These are phyloP conservation scores for Hofmannophila pseudospretella DNA, from an alignment of 2,888 invertebrate species.

Conservation along the genomic window DNA sequence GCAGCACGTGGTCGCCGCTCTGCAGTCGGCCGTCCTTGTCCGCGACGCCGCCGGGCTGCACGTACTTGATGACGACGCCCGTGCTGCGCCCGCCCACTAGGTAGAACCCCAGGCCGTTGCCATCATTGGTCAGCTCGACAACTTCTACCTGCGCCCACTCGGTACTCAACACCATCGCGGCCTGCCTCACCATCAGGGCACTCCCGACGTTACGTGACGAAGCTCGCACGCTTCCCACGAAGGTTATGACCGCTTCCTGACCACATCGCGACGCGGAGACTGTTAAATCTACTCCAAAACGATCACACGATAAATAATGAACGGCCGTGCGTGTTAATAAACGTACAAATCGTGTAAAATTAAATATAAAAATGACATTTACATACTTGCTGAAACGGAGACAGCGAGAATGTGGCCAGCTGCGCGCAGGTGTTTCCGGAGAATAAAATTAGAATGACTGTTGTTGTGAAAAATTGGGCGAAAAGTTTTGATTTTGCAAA, in stretches of 20 bases:
- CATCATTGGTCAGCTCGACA: conserved; percentile 98
- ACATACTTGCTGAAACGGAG: conserved; percentile 75
- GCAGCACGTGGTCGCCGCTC: conserved; percentile 98
- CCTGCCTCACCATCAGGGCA: conserved; percentile 64
- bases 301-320: conserved; percentile 26
- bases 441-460: conserved; percentile 35
- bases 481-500: no score
- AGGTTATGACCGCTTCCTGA: conserved; percentile 53
- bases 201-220: conserved; percentile 67
- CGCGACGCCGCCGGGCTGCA: conserved; percentile 97
- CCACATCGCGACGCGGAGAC: conserved; percentile 34
- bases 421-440: conserved; percentile 45
- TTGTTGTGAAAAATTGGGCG: not conserved
- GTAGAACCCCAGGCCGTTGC: conserved; percentile 98
- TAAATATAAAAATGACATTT: conserved; percentile 71
- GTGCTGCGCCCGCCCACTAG: conserved; percentile 98
- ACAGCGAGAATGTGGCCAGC: conserved; percentile 73
- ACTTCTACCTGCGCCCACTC: conserved; percentile 99
- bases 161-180: conserved; percentile 91
- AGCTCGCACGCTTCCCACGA: conserved; percentile 31
- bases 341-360: conserved; percentile 42
- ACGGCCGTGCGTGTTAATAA: conserved; percentile 27
- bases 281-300: conserved; percentile 23
- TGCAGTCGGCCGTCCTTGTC: conserved; percentile 96
- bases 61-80: conserved; percentile 98